Evolutionary conservation across 2,888 invertebrate genomes (phyloP).

Genomic region (Apotomis turbidana): DNA sequence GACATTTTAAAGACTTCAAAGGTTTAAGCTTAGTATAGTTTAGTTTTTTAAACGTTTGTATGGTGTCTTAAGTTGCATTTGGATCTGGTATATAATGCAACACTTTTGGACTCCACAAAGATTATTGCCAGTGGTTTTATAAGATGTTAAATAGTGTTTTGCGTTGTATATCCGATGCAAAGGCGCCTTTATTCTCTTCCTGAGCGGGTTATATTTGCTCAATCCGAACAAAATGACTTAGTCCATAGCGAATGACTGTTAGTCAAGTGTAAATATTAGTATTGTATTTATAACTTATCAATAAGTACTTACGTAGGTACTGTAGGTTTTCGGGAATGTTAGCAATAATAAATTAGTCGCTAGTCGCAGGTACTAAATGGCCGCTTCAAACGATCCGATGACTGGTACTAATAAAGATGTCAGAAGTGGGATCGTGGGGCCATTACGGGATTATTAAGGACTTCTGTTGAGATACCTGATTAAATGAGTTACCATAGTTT

Average conservation of each 20-base stretch:
- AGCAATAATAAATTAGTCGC: constrained; percentile 79
- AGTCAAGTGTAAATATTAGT: constrained; percentile 80
- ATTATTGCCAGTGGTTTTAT: neutral
- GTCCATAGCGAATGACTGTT: constrained; percentile 71
- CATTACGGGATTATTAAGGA: constrained; percentile 33
- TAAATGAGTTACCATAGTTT: constrained; percentile 78
- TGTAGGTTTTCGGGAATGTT: constrained; percentile 69
- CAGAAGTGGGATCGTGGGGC: constrained; percentile 8
- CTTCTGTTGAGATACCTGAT: constrained; percentile 62
- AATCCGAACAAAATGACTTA: constrained; percentile 54
- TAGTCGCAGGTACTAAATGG: constrained; percentile 52
- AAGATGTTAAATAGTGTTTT: constrained; percentile 2
- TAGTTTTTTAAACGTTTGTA: constrained; percentile 36
- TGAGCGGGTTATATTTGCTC: constrained; percentile 50
- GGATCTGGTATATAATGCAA: neutral
- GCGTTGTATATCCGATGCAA: constrained; percentile 12
- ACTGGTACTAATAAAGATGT: no score
- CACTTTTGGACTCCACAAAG: neutral
- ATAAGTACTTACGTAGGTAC: constrained; percentile 62
- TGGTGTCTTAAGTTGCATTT: constrained; percentile 19
- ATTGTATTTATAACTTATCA: constrained; percentile 69
- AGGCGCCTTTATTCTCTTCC: constrained; percentile 40
- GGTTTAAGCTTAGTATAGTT: constrained; percentile 17
- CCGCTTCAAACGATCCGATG: constrained; percentile 6
- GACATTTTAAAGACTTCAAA: constrained; percentile 28